Base-by-base conservation (phyloP, 2,113 vertebrate genomes). In the Orycteropus afer region DNA sequence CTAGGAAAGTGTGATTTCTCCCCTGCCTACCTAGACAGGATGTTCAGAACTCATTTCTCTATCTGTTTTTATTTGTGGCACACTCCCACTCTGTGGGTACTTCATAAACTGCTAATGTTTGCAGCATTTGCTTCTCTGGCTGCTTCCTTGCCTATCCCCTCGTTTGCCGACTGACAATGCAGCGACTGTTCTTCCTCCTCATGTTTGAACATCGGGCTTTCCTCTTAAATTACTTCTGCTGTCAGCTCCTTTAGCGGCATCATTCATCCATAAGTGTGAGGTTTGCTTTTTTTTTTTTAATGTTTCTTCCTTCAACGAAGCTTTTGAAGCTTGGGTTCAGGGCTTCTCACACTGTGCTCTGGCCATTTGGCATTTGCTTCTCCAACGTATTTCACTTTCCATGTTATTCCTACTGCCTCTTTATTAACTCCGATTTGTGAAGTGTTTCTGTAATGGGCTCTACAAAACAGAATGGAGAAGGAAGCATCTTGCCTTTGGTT, bases 221-320 rank as follows among this genome's bases (percentile, higher is more conserved):
- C 89, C 92, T 94, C 89, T 94, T 90, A 96, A 97, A 95, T 92
- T 97, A 95, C 79, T 97, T 97, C 97, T 97, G 88, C 92, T 90
- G 95, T 89, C 95, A 97, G 91, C 86, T 97, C 91, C 94, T 96
- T 97, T 96, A 97, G 96, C 18, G 0, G 61, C 40, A 95, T 86
- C 77, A 61, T 86, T 96, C 88, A 87, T 86, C 84, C 0, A 0
- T 81, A 89, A 34, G 29, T 82, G 51, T 82, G 51, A 37, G 85
- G 57, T 77, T 88, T 78, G 45, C 63, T 57, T 53, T 69, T 57
- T 78, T 22, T 78, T 32, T 73, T 83, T 45, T 53, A 25, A 32
- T 45, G 89, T 97, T 97, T 98, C 96, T 95, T 96, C 92, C 93
- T 97, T 97, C 96, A 94, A 90, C 34, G 3, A 92, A 93, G 1